These are phyloP conservation scores for Scaptodrosophila lebanonensis DNA, from an alignment of 1,140 invertebrate species.

Conservation along the genomic window DNA sequence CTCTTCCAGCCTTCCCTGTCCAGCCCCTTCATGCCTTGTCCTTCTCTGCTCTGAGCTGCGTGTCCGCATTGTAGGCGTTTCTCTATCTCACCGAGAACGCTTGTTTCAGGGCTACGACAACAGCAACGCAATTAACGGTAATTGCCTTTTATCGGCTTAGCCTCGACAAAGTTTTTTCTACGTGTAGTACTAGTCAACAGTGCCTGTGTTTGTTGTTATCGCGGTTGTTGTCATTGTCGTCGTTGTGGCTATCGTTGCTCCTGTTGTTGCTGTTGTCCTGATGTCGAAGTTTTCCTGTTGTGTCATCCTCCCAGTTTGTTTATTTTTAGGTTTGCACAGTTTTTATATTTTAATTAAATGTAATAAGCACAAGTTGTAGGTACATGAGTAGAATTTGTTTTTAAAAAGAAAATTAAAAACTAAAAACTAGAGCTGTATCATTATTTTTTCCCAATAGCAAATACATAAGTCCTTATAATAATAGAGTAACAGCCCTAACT, in stretches of 20 bases:
- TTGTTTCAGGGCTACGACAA: no score
- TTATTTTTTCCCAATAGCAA: no score
- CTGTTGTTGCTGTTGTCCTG: not conserved
- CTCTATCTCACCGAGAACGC: slow-evolving; percentile 40
- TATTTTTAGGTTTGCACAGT: slow-evolving; percentile 68
- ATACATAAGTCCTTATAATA: no score
- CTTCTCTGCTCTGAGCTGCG: slow-evolving; percentile 29
- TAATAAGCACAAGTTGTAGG: slow-evolving; percentile 42
- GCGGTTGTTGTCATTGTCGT: no score
- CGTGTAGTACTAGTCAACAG: no score
- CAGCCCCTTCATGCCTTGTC: not conserved
- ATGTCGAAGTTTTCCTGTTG: not conserved
- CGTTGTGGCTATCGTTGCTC: no score
- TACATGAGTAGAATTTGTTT: no score
- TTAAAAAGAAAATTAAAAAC: no score
- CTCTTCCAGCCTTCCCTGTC: not conserved
- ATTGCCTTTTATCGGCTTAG: slow-evolving; percentile 75
- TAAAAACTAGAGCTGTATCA: no score
- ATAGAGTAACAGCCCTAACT: no score
- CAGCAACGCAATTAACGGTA: slow-evolving; percentile 74
- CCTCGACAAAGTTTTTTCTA: slow-evolving; percentile 68
- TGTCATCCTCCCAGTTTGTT: slow-evolving; percentile 28
- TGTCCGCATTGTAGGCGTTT: slow-evolving; percentile 43
- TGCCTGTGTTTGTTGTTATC: no score
- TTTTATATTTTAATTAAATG: slow-evolving; percentile 75